Evolutionary conservation across 2,888 invertebrate genomes (phyloP).

Genomic region (Ryuthela nishihirai): DNA sequence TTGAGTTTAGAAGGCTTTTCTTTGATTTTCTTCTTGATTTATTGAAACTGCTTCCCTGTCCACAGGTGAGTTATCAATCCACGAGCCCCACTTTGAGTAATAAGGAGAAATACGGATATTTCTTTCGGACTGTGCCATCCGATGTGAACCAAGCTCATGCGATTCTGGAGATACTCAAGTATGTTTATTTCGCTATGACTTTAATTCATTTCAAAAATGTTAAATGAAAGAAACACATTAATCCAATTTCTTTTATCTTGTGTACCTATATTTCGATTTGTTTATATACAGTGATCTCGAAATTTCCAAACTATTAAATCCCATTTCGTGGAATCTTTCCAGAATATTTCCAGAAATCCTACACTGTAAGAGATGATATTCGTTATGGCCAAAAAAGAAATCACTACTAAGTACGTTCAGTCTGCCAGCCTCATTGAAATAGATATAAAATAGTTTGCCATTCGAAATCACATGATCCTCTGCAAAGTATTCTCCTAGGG

Average conservation of each 20-base stretch:
- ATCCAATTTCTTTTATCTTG: neutral
- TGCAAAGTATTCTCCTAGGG: no score
- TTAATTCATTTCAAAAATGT: no score
- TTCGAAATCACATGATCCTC: no score
- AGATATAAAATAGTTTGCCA: no score
- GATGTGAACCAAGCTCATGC: constrained; percentile 58
- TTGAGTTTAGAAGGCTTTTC: neutral
- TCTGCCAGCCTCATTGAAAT: no score
- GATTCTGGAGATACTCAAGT: constrained; percentile 58
- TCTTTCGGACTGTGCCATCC: constrained; percentile 59
- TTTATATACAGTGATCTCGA: neutral
- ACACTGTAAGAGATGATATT: no score
- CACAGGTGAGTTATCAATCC: constrained; percentile 57
- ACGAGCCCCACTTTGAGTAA: constrained; percentile 58
- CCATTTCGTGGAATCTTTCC: no score
- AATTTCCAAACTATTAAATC: no score
- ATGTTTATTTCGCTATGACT: no score
- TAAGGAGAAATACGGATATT: constrained; percentile 56
- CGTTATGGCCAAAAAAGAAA: no score
- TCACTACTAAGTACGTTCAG: no score
- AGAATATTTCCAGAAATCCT: no score
- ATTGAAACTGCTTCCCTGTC: neutral
- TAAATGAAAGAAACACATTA: neutral
- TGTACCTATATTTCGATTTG: neutral
- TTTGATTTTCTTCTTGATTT: neutral